Evolutionary conservation across 2,113 vertebrate species (phyloP).

Genomic region (Muntiacus reevesi): DNA sequence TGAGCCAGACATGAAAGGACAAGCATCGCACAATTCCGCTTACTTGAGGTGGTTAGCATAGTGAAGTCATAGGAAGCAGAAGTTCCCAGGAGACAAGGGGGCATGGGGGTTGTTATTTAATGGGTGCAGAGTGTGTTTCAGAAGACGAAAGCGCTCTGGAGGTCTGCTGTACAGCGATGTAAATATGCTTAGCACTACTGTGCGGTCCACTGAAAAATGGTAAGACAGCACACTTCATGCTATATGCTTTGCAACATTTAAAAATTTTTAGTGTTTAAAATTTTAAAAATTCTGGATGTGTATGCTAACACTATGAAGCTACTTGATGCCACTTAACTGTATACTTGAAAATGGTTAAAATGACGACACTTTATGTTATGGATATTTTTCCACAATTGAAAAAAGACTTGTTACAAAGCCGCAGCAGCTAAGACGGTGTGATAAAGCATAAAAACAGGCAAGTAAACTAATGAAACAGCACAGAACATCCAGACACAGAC

Average conservation of each 20-base stretch:
- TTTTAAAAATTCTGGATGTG: neutral
- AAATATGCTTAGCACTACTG: too few species aligned
- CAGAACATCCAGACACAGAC: neutral
- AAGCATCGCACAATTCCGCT: neutral
- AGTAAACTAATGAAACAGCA: too few species aligned
- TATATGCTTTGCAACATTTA: neutral
- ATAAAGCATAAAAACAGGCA: neutral
- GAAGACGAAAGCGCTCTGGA: neutral
- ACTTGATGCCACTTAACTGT: neutral
- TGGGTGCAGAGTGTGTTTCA: neutral
- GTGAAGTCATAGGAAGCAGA: too few species aligned
- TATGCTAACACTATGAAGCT: neutral
- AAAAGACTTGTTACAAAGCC: neutral
- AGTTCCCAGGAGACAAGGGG: neutral
- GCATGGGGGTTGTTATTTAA: neutral
- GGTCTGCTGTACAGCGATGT: too few species aligned
- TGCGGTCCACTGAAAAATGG: neutral
- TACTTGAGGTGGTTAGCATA: fast-evolving
- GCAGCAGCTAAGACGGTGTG: neutral
- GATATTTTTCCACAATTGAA: neutral
- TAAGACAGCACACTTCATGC: too few species aligned
- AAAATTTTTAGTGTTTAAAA: neutral
- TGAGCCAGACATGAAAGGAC: neutral
- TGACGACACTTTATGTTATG: neutral
- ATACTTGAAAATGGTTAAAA: neutral